Evolutionary conservation across 2,113 vertebrate species (phyloP).

Genomic region (Brachyhypopomus gauderio): DNA sequence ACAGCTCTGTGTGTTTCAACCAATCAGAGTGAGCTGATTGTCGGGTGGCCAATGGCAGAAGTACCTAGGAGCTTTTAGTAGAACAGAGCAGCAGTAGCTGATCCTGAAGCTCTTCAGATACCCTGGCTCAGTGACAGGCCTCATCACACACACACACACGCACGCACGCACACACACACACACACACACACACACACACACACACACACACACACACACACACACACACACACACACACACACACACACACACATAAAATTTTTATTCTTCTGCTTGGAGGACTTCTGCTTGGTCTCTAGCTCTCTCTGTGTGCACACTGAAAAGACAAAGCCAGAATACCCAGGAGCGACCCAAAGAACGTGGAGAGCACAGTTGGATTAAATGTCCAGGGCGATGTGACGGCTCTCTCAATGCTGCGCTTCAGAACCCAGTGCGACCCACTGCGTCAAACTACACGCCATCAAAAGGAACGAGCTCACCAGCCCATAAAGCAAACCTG

Average conservation of each 20-base stretch:
- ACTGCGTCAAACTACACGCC: constrained; percentile 55
- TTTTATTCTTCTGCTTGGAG: neutral
- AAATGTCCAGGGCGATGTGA: constrained; percentile 45
- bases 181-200: too few species aligned
- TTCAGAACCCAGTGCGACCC: constrained; percentile 53
- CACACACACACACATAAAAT: too few species aligned
- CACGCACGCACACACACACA: neutral
- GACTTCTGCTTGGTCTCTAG: too few species aligned
- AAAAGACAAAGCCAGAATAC: neutral
- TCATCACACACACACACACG: too few species aligned
- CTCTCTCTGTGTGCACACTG: neutral
- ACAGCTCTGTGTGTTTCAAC: neutral
- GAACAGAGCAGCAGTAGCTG: neutral
- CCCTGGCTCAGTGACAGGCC: too few species aligned
- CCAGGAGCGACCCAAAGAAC: constrained; percentile 28
- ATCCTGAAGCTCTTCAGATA: neutral
- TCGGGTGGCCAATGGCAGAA: neutral
- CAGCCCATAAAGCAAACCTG: constrained; percentile 52
- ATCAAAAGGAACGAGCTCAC: constrained; percentile 50
- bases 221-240: too few species aligned
- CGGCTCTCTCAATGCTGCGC: constrained; percentile 41
- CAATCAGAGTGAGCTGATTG: neutral
- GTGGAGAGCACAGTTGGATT: constrained; percentile 17
- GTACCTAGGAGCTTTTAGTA: neutral
- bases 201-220: too few species aligned